Percentiles rank a stretch among this genome's conserved stretches.
Evolutionary conservation across 2,888 invertebrate genomes (phyloP).

Genomic region (Deroplatys truncata): DNA sequence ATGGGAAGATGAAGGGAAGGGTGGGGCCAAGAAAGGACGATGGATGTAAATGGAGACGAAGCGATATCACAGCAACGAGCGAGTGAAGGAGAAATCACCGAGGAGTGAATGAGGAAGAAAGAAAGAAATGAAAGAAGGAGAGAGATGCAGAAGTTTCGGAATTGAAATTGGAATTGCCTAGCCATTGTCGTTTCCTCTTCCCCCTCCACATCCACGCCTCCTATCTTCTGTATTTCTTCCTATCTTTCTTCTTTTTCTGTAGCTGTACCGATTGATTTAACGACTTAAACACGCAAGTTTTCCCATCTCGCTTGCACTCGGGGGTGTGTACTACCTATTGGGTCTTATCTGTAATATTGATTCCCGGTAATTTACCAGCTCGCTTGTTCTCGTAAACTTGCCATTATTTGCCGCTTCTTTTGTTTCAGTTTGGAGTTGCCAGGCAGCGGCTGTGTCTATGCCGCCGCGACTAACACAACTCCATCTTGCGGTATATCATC

Average conservation of each 20-base stretch:
- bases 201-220: background rate
- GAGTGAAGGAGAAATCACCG: constrained; percentile 15
- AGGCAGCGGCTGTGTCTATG: background rate
- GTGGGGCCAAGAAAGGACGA: background rate
- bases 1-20: constrained; percentile 9
- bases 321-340: background rate
- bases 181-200: constrained; percentile 28
- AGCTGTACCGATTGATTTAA: constrained; percentile 8
- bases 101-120: constrained; percentile 11
- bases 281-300: constrained; percentile 9
- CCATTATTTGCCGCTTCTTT: background rate
- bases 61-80: constrained; percentile 5
- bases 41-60: constrained; percentile 15
- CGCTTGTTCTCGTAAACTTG: background rate
- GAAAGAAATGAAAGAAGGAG: constrained; percentile 15
- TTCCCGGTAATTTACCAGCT: constrained; percentile 16
- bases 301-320: background rate
- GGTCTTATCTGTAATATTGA: constrained; percentile 20
- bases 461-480: background rate
- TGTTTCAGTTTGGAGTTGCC: constrained; percentile 1
- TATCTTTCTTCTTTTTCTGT: background rate
- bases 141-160: constrained; percentile 19
- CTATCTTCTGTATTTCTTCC: constrained; percentile 10
- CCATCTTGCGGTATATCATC: background rate
- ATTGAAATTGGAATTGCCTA: constrained; percentile 31